Evolutionary conservation across 2,797 vertebrate genomes (phyloP).

Genomic region (Aselliscus stoliczkanus): DNA sequence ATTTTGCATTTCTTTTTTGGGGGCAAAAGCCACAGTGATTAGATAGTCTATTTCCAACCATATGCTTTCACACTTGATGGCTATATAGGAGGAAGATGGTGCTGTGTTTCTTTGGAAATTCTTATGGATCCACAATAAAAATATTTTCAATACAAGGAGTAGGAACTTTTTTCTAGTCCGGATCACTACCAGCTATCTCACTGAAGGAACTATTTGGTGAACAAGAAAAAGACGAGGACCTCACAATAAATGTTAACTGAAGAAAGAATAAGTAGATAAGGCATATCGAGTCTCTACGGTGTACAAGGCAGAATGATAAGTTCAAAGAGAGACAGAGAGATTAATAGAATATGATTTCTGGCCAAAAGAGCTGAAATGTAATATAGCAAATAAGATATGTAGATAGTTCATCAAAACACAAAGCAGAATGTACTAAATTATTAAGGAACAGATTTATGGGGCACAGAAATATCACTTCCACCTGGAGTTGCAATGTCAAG

Average conservation of each 20-base stretch:
- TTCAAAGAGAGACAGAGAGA: neutral
- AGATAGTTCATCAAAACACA: constrained; percentile 12
- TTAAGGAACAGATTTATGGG: neutral
- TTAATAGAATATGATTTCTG: neutral
- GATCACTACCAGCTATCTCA: neutral
- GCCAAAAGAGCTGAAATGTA: constrained; percentile 9
- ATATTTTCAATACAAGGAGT: neutral
- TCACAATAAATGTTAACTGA: neutral
- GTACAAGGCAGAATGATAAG: neutral
- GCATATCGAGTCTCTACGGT: neutral
- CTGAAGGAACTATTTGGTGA: neutral
- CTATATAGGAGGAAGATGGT: neutral
- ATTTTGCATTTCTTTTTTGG: neutral
- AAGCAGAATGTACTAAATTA: neutral
- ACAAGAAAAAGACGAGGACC: rapidly evolving
- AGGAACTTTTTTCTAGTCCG: neutral
- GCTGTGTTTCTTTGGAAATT: neutral
- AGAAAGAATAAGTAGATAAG: neutral
- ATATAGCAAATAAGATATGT: neutral
- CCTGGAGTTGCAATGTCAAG: neutral
- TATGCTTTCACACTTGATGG: neutral
- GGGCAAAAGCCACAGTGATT: neutral
- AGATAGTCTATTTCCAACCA: neutral
- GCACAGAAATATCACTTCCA: neutral
- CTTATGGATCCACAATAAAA: neutral